Evolutionary conservation across 2,888 invertebrate species (phyloP).

Genomic region (Galerucella pusilla): DNA sequence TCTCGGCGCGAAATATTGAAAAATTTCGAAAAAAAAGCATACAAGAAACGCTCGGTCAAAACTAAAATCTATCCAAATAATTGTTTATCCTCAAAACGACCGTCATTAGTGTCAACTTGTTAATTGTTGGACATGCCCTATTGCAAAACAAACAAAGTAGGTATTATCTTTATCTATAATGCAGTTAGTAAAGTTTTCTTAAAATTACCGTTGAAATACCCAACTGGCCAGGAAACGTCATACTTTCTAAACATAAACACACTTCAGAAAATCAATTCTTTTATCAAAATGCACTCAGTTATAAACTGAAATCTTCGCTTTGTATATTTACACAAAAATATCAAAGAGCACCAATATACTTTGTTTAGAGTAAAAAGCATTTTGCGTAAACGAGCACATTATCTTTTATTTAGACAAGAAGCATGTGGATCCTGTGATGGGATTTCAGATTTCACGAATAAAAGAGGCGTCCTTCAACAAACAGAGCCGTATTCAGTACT

Average conservation of each 20-base stretch:
- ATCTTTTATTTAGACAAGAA: constrained; percentile 10
- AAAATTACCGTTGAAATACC: neutral
- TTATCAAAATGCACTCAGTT: neutral
- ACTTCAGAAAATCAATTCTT: neutral
- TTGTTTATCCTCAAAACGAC: no score
- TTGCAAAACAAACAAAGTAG: neutral
- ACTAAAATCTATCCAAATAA: no score
- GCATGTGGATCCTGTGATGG: constrained; percentile 11
- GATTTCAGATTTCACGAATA: constrained; percentile 13
- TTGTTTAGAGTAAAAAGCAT: constrained; percentile 12
- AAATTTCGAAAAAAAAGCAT: no score
- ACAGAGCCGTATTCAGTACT: neutral
- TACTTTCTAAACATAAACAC: neutral
- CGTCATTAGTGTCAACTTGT: no score
- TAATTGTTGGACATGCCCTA: no score
- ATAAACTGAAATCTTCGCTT: neutral
- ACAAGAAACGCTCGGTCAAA: no score
- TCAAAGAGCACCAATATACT: neutral
- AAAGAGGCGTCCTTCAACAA: neutral
- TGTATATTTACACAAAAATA: neutral
- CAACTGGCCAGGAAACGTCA: neutral
- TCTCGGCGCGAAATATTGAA: no score
- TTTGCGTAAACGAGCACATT: constrained; percentile 10
- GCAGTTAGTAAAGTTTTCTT: neutral
- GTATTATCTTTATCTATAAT: neutral